Evolutionary conservation across 2,113 vertebrate genomes (phyloP).

Genomic region (Osmerus eperlanus): DNA sequence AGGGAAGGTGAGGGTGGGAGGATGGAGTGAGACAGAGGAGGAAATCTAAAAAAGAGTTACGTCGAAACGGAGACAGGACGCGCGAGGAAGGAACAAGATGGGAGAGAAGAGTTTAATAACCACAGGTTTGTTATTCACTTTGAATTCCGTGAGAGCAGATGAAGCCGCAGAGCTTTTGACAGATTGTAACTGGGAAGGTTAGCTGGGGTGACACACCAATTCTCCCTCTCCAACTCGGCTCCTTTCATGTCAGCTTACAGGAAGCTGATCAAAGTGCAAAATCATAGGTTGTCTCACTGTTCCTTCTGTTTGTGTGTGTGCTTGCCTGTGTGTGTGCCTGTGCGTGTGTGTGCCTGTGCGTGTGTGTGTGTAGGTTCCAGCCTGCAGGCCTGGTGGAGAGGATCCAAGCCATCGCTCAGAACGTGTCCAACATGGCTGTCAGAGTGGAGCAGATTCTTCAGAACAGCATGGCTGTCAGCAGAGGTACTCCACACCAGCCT

Average conservation of each 20-base stretch:
- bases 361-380: conserved; percentile 73
- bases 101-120: neutral
- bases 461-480: conserved; percentile 81
- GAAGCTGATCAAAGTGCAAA: conserved; percentile 8
- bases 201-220: neutral
- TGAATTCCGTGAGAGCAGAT: neutral
- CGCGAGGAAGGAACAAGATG: neutral
- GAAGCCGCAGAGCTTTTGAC: neutral
- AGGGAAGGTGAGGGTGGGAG: neutral
- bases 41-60: neutral
- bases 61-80: neutral
- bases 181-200: neutral
- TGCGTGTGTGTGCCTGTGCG: neutral
- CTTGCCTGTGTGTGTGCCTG: neutral
- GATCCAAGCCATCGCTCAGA: conserved; percentile 96
- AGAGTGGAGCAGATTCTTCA: conserved; percentile 94
- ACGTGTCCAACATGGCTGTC: conserved; percentile 89
- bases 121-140: neutral
- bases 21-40: neutral
- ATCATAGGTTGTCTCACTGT: neutral
- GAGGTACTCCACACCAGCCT: conserved; percentile 67
- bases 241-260: neutral
- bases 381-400: conserved; percentile 85
- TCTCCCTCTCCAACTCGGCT: neutral
- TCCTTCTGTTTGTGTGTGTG: conserved; percentile 4